A percentile compares a stretch with the other conserved stretches of the same genome.
These are phyloP conservation scores for Phaenicophaeus curvirostris DNA, from an alignment of 2,797 vertebrate genomes.

Conservation along the genomic window DNA sequence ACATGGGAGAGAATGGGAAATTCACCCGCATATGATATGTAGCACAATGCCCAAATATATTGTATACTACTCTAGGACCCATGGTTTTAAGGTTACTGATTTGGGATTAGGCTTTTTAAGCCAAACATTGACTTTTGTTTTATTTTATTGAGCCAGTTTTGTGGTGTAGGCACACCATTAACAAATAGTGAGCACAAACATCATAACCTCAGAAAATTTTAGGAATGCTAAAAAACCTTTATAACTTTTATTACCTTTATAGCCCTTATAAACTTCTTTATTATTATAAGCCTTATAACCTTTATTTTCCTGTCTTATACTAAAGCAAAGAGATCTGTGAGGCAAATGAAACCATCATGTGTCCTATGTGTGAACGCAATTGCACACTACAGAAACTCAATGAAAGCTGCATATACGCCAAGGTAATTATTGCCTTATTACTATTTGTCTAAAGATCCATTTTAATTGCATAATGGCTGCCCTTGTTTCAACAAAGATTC, in stretches of 20 bases:
- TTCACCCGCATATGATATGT: neutral
- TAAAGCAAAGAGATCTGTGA: constrained; percentile 96
- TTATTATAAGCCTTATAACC: neutral
- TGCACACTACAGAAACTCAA: constrained; percentile 92
- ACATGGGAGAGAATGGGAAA: neutral
- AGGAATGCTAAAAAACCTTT: neutral
- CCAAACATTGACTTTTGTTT: neutral
- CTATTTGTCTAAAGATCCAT: neutral
- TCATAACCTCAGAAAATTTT: neutral
- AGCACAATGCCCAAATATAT: neutral
- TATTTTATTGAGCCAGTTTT: neutral
- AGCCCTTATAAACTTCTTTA: too few species aligned
- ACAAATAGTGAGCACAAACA: neutral
- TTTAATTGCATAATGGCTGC: neutral
- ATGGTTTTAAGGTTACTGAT: neutral
- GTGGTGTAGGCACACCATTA: neutral
- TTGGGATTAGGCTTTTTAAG: neutral
- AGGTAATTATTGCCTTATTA: constrained; percentile 79
- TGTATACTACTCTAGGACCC: too few species aligned
- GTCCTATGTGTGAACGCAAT: constrained; percentile 94
- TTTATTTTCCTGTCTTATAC: constrained; percentile 17
- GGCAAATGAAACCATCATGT: constrained; percentile 94
- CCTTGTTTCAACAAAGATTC: neutral
- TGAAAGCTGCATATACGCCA: constrained; percentile 96
- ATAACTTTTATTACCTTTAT: neutral